phyloP scores from a whole-genome alignment of 2,113 vertebrate species.

The Poeciliopsis retropinna region DNA sequence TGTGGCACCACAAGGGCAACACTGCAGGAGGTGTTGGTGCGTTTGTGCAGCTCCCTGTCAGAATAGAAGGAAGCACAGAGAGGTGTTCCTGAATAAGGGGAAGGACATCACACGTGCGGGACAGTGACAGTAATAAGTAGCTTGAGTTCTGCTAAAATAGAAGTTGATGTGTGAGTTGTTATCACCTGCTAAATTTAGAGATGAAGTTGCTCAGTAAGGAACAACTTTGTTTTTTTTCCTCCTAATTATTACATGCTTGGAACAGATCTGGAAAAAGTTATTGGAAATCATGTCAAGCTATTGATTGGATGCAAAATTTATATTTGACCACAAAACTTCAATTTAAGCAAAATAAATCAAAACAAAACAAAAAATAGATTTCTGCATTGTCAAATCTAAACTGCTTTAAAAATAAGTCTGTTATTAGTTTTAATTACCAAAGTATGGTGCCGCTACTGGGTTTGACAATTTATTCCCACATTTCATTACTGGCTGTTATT shows the following conservation, averaged over 20 bases:
- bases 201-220: background rate
- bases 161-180: background rate
- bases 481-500: background rate
- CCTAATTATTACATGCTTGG: background rate
- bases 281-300: background rate
- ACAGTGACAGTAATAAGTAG: background rate
- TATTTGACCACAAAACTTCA: background rate
- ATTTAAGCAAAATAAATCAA: background rate
- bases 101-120: background rate
- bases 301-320: background rate
- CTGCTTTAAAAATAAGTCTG: too few species aligned
- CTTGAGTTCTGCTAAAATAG: background rate
- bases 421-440: too few species aligned
- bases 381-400: too few species aligned
- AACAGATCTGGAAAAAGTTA: background rate
- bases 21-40: background rate
- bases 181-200: background rate
- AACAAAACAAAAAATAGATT: background rate
- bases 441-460: too few species aligned
- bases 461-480: background rate
- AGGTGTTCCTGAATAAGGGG: background rate
- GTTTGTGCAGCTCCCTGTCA: background rate
- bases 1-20: background rate
- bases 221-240: background rate
- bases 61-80: background rate